Base-by-base conservation (phyloP, 2,113 vertebrate genomes). In the Synodontis membranacea region DNA sequence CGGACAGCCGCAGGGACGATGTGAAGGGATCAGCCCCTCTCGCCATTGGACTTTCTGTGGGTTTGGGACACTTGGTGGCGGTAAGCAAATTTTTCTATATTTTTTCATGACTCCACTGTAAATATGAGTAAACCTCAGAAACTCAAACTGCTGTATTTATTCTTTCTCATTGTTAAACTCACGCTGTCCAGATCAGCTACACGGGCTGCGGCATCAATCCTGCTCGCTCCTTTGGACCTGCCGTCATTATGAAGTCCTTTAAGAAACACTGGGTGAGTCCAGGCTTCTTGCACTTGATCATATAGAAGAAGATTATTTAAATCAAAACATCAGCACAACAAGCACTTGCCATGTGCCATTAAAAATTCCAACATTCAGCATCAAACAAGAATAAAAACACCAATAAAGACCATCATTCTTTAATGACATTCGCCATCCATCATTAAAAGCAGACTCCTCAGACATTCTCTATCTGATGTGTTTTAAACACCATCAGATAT, bases 191-290 rank as follows among this genome's bases (percentile, higher is more conserved):
- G 96, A 97, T 97, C 0, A 96, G 96, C 84, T 97, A 96, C 91
- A 97, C 96, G 0, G 96, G 96, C 14, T 97, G 96, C 8, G 93
- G 96, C 5, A 97, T 97, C 50, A 97, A 97, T 86, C 96, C 96
- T 0, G 96, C 96, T 46, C 94, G 96, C 37, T 96, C 96, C 23
- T 97, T 97, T 0, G 96, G 96, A 37, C 95, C 96, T 0, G 95
- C 96, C 0, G 89, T 96, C 78, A 88, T 97, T n/a, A 86, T 92
- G 5, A 92, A 91, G 44, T 89, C 94, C 60, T 97, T 97, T 81
- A 84, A 84, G n/a, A 88, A 97, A 60, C 96, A 97, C 89, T 97
- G 96, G 96, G 96, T 97, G 89, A 93, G 96, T 83, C 28, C 7
- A 1, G 2, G 19, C 66, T 56, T 0, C 70, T 31, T 14, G 44